These are phyloP conservation scores for Listronotus bonariensis DNA, from an alignment of 1,140 invertebrate species.

Conservation along the genomic window DNA sequence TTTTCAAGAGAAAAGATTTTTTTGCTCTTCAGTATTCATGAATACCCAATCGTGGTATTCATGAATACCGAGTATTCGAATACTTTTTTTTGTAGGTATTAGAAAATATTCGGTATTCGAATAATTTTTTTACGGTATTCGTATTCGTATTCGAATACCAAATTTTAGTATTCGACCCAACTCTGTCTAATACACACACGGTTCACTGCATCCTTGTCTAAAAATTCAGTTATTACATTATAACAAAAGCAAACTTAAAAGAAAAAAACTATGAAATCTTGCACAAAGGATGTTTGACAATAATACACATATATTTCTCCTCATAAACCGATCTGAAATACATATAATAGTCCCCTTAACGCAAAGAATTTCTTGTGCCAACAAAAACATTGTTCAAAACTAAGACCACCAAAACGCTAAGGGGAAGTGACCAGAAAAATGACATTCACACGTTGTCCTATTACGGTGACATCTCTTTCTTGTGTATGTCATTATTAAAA, in stretches of 20 bases:
- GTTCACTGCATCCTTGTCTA: background rate
- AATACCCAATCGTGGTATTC: too few relatives aligned
- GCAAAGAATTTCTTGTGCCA: background rate
- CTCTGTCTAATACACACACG: too few relatives aligned
- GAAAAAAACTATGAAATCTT: background rate
- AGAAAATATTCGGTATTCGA: too few relatives aligned
- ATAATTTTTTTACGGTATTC: too few relatives aligned
- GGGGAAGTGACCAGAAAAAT: slow-evolving; percentile 23
- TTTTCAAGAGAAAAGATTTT: too few relatives aligned
- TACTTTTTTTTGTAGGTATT: too few relatives aligned
- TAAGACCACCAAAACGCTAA: slow-evolving; percentile 21
- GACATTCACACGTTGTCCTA: slow-evolving; percentile 35
- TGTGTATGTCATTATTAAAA: slow-evolving; percentile 28
- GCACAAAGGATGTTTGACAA: background rate
- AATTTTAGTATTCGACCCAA: too few relatives aligned
- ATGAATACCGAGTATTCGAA: too few relatives aligned
- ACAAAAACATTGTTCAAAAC: background rate
- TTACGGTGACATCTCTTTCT: slow-evolving; percentile 28
- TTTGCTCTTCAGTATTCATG: too few relatives aligned
- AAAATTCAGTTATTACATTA: slow-evolving; percentile 4
- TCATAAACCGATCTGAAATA: background rate
- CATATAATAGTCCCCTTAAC: background rate
- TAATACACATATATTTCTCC: slow-evolving; percentile 6
- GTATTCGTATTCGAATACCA: too few relatives aligned
- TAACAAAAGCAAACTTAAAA: slow-evolving; percentile 35